Evolutionary conservation across 2,888 invertebrate genomes (phyloP), one percentile per base, ranked within the genome.

Genomic region (Dermolepida albohirtum): DNA sequence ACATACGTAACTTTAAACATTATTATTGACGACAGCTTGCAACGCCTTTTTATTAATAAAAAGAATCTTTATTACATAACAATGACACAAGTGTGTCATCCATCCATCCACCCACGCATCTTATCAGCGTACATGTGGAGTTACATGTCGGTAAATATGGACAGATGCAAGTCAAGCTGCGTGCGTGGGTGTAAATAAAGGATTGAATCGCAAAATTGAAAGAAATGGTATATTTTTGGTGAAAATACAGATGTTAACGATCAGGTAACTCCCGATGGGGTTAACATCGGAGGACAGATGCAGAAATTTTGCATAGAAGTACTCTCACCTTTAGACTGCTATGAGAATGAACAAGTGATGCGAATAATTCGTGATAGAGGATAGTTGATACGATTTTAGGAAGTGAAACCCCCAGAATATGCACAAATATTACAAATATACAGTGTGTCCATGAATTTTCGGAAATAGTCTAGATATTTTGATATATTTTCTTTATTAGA

Each of bases 161-260:
- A 75, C 76, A 76, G 75, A 75, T 75, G 75, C 70, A 66, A 50
- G 39, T 67, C 68, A 71, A 72, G 70, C 71, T 71, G 70, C 68
- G 52, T 59, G 70, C 65, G 71, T 67, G 71, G 70, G 71, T 71
- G 73, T 70, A 67, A 73, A 75, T 73, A 74, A 74, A 74, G 74
- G 74, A 73, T 72, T 73, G 69, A 71, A 71, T 74, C 73, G 76
- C 75, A 73, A 55, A 75, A 77, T 72, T 77, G 75, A 77, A 76
- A 76, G 77, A 77, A 78, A 78, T 76, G 75, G 74, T 77, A 78
- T 77, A 77, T 77, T 74, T 78, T 74, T 70, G 75, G 75, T 75
- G 74, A 76, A 77, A 77, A 78, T 75, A 75, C 77, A 78, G 77
- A 77, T 77, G 77, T 75, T 76, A 54, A 71, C 68, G 51, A 68